Base-by-base conservation (phyloP, 2,888 invertebrate species). In the Rhingia rostrata region DNA sequence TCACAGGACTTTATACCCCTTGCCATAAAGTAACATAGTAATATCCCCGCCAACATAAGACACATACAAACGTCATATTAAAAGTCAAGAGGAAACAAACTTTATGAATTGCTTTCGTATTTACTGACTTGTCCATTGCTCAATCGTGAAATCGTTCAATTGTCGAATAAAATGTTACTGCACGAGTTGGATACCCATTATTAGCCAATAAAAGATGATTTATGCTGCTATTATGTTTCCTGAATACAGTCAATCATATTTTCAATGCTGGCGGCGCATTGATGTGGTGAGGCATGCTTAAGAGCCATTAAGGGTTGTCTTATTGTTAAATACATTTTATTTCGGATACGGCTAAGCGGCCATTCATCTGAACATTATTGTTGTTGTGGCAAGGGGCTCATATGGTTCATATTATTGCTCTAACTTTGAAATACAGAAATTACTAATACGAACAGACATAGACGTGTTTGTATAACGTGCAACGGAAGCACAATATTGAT, bases 181-280 rank as follows among this genome's bases (percentile, higher is more conserved):
- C 66, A 70, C 80, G 74, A 84, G 66, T 56, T 70, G 74, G 70
- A 75, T 84, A 56, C 43, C 73, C 84, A 80, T 84, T 84, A 84
- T 84, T 84, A 80, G 74, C 80, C 74, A 84, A 84, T 84, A 84
- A 84, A 84, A 74, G 22, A 60, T 84, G 80, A 84, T 80, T 84
- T 84, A 80, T 74, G 41, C 39, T 60, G 70, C 80, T 70, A 80
- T 84, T 84, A 84, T 80, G 80, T 61, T 79, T 61, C 47, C 43
- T 47, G 70, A 75, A 84, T 80, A 64, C 84, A 70, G 64, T 80
- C 84, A 84, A 84, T 84, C 84, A 84, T 84, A 75, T 78, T 79
- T 60, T 47, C 43, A 22, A 30, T 58, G 58, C 63, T 51, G 54
- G 49, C 49, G 54, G 49, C 49, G 43, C 73, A 73, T 73, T 83